Percentiles rank a stretch among this genome's conserved stretches.
phyloP scores from a whole-genome alignment of 2,113 vertebrate genomes.

The Canis aureus region DNA sequence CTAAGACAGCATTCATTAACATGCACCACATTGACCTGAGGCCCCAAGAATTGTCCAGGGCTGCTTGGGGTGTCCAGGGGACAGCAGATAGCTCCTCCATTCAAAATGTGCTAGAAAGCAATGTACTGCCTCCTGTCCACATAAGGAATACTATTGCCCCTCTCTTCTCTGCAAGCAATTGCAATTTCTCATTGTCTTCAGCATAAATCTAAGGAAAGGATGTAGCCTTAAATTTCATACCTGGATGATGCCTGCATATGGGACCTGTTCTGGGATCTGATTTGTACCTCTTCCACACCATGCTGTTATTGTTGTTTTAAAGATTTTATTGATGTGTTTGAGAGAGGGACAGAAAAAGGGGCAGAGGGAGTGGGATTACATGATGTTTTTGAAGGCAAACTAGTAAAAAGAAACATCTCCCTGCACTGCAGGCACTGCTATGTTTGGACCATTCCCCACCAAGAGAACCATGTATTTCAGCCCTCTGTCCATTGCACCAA shows the following conservation, averaged over 20 bases:
- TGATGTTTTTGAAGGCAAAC: constrained; percentile 25
- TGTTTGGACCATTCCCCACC: not conserved
- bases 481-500: constrained; percentile 71
- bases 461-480: constrained; percentile 51
- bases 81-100: not conserved
- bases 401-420: not conserved
- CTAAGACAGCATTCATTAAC: constrained; percentile 13
- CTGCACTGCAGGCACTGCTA: not conserved
- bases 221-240: not conserved
- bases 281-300: not conserved
- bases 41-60: not conserved
- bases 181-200: not conserved
- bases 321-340: not conserved
- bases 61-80: not conserved
- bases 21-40: not conserved
- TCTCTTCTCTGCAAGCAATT: constrained; percentile 24
- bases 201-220: not conserved
- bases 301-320: not conserved
- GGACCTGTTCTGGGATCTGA: not conserved
- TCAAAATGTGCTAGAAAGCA: not conserved
- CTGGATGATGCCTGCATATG: not conserved
- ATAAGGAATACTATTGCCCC: not conserved
- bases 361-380: not conserved
- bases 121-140: not conserved
- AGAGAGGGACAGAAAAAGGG: not conserved